These are phyloP conservation scores for Helogale parvula DNA, from an alignment of 2,113 vertebrate genomes.

Conservation along the genomic window DNA sequence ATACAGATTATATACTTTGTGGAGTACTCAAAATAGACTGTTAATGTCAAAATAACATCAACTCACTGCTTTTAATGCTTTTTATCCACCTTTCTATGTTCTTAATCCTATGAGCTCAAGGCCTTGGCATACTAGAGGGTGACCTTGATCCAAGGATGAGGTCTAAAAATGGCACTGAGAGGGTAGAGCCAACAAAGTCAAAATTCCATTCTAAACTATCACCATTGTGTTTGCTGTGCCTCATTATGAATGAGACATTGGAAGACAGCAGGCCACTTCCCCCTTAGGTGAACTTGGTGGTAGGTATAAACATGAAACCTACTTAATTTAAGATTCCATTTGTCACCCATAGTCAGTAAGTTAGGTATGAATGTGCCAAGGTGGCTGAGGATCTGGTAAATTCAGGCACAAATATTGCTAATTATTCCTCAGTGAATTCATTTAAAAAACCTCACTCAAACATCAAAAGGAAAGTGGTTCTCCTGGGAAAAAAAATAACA, in stretches of 20 bases:
- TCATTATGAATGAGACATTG: background rate
- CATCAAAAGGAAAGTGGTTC: background rate
- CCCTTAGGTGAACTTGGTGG: background rate
- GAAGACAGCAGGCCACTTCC: background rate
- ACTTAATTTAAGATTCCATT: background rate
- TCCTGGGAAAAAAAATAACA: background rate
- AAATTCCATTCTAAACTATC: background rate
- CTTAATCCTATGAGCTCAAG: background rate
- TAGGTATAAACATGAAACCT: background rate
- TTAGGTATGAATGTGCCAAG: background rate
- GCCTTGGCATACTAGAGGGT: background rate
- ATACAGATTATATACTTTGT: background rate
- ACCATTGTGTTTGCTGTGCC: background rate
- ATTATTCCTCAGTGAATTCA: conserved; percentile 17
- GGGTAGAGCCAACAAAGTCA: background rate
- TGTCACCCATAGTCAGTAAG: background rate
- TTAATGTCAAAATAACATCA: conserved; percentile 17
- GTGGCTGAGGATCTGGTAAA: background rate
- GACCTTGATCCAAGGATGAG: background rate
- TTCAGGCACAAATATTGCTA: conserved; percentile 10
- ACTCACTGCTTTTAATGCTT: background rate
- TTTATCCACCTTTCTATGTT: background rate
- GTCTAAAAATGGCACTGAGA: background rate
- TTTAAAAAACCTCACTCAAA: background rate
- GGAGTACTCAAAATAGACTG: background rate